Conservation (phyloP, 2,888 invertebrate genomes). For the Leptopilina drosophilae region DNA sequence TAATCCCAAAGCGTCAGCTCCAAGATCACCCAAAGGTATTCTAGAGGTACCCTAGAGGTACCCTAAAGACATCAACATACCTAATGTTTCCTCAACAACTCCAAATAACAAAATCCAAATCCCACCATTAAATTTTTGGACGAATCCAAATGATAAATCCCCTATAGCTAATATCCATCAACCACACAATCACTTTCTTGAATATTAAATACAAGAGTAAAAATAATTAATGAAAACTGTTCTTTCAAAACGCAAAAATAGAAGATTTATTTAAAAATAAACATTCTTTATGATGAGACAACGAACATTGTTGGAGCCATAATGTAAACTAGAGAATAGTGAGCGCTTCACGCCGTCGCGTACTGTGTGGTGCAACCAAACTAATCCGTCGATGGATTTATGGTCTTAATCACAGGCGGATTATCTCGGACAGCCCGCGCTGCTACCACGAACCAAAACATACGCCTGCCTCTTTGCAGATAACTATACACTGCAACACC, state of each 20-base stretch:
- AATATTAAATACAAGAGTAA: too few species aligned
- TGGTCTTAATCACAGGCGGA: constrained; percentile 82
- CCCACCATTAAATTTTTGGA: too few species aligned
- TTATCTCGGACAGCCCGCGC: constrained; percentile 78
- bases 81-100: too few species aligned
- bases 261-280: background rate
- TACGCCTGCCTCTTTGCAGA: constrained; percentile 76
- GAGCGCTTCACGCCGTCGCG: constrained; percentile 60
- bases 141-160: too few species aligned
- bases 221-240: background rate
- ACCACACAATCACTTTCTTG: too few species aligned
- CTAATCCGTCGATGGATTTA: constrained; percentile 80
- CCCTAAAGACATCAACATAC: too few species aligned
- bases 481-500: constrained; percentile 70
- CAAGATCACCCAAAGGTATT: too few species aligned
- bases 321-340: constrained; percentile 50
- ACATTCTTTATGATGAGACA: background rate
- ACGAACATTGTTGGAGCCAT: constrained; percentile 20
- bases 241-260: background rate
- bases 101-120: too few species aligned
- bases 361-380: constrained; percentile 72
- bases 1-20: too few species aligned
- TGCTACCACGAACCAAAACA: constrained; percentile 73
- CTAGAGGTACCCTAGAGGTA: too few species aligned
- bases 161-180: too few species aligned